Conservation (phyloP, 2,888 invertebrate species). For the Synanthedon andrenaeformis region DNA sequence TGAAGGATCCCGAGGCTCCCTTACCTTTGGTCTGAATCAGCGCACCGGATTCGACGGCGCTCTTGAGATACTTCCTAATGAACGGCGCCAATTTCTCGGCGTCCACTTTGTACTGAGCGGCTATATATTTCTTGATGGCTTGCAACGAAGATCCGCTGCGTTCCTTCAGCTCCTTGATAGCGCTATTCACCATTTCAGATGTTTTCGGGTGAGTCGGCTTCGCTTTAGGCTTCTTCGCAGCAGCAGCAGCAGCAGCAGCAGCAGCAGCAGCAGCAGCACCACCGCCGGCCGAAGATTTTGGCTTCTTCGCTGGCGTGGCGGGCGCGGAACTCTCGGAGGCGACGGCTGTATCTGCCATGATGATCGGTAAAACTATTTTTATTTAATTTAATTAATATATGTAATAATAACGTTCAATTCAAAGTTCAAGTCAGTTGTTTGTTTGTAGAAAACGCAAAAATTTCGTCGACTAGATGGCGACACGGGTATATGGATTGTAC, state of each 20-base stretch:
- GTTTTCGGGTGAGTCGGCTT: conserved; percentile 37
- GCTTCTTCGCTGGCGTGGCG: conserved; percentile 27
- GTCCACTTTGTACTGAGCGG: conserved; percentile 34
- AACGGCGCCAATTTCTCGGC: conserved; percentile 32
- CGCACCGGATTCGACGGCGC: conserved; percentile 35
- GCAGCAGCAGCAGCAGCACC: conserved; percentile 1
- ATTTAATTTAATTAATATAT: too few relatives aligned
- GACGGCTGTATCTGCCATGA: too few relatives aligned
- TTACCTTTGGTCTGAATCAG: conserved; percentile 45
- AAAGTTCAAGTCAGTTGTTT: neutral
- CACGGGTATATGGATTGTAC: conserved; percentile 1
- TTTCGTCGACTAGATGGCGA: conserved; percentile 1
- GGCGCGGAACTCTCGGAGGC: conserved; percentile 15
- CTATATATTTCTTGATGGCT: conserved; percentile 49
- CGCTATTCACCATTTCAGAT: conserved; percentile 42
- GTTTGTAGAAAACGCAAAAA: neutral
- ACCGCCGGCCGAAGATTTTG: conserved; percentile 15
- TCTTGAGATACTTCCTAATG: conserved; percentile 44
- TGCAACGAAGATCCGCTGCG: conserved; percentile 49
- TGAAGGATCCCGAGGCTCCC: conserved; percentile 51
- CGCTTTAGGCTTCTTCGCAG: conserved; percentile 27
- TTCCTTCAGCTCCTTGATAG: conserved; percentile 30
- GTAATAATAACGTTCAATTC: conserved; percentile 2
- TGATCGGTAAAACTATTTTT: too few relatives aligned
- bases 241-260: conserved; percentile 3